Base-by-base conservation (phyloP, 2,113 vertebrate species). In the Cromileptes altivelis region DNA sequence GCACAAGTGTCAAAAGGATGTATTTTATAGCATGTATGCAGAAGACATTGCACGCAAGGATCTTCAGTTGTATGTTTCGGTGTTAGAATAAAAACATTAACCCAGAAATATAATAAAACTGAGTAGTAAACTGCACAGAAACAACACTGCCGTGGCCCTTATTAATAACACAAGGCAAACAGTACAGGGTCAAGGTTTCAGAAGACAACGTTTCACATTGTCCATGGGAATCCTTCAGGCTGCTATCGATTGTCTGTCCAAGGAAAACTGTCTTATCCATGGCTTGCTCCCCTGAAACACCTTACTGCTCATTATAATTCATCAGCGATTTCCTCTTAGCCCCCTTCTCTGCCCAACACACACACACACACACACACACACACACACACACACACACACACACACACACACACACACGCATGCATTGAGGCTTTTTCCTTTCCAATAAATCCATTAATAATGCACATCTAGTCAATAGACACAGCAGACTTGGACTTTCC, bases 381-480 rank as follows among this genome's bases (percentile, higher is more conserved):
- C 90, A 23, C 33, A 81, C 77, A 80, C 77, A 58, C 90, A 15
- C 52, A 82, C 71, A 78, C 75, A 58, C 80, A 60, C 2, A 71
- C 61, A 88, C 45, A 37, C 33, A 6, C 33, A 56, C 82, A 42
- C 90, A 23, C 37, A 81, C 77, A 80, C 77, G 45, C 90, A 15
- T 23, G 33, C 78, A 52, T 86, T 70, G 90, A 77, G 56, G 30
- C 88, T 68, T 89, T 76, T 86, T 76, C 93, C 42, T 70, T 76
- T 73, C 91, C 94, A 91, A 94, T 95, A 94, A 93, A 94, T 96
- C 90, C 88, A 73, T 96, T 94, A 75, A 89, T 93, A 95, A 91
- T 86, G 63, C 93, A 88, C 85, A 93, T 76, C 78, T 89, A 84
- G 92, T 96, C 88, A 91, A 81, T 93, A 91, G 71, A 89, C 61